A percentile compares a stretch with the other conserved stretches of the same genome.
Conservation (phyloP, 2,797 vertebrate species). For the Enteromius treurensis region DNA sequence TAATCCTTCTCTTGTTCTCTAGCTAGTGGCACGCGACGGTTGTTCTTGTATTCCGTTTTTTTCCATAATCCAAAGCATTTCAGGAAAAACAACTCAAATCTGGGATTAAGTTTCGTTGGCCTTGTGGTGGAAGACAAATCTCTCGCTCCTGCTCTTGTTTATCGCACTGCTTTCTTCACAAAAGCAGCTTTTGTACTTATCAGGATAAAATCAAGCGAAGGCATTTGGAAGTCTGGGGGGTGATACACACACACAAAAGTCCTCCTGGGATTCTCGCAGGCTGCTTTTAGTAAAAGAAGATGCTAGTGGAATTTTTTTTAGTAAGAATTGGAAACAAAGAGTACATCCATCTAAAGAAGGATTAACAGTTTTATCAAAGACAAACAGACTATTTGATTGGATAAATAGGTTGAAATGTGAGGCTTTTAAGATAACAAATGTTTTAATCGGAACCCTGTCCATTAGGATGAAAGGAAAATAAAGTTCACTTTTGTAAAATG, state of each 20-base stretch:
- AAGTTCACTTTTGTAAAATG: neutral
- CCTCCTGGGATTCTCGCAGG: slow-evolving; percentile 30
- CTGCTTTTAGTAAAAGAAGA: slow-evolving; percentile 63
- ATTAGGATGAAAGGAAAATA: neutral
- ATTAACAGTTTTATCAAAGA: slow-evolving; percentile 62
- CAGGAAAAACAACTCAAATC: slow-evolving; percentile 75
- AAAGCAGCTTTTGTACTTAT: slow-evolving; percentile 79
- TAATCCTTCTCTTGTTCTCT: slow-evolving; percentile 59
- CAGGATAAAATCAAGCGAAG: slow-evolving; percentile 67
- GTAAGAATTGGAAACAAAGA: slow-evolving; percentile 21
- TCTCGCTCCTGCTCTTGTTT: slow-evolving; percentile 48
- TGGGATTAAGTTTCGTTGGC: slow-evolving; percentile 72
- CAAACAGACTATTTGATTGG: slow-evolving; percentile 41
- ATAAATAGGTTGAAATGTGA: slow-evolving; percentile 15
- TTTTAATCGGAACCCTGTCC: neutral
- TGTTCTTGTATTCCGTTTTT: slow-evolving; percentile 28
- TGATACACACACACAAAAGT: slow-evolving; percentile 37
- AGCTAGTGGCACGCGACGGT: slow-evolving; percentile 11
- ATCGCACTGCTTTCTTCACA: slow-evolving; percentile 62
- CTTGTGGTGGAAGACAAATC: slow-evolving; percentile 66
- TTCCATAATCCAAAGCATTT: slow-evolving; percentile 71
- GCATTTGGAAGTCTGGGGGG: slow-evolving; percentile 59
- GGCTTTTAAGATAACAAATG: slow-evolving; percentile 11
- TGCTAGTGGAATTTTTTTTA: slow-evolving; percentile 50
- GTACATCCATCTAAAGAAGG: slow-evolving; percentile 60